Percentiles rank a stretch among this genome's conserved stretches.
phyloP scores from a whole-genome alignment of 2,888 invertebrate genomes.

The Drosophila quinaria region DNA sequence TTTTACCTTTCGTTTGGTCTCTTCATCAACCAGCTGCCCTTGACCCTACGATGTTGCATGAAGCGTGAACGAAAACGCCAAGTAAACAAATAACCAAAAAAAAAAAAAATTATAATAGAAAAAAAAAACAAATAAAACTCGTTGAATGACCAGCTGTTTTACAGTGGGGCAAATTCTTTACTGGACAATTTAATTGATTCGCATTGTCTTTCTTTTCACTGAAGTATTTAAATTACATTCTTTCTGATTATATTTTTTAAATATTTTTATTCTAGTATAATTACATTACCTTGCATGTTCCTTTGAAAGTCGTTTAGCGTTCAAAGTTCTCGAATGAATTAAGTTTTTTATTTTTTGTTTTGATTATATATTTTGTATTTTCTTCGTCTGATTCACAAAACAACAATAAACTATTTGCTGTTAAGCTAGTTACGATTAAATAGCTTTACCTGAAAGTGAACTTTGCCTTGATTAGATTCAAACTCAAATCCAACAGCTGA shows the following conservation, averaged over 20 bases:
- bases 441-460: not conserved
- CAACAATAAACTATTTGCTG: not conserved
- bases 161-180: slow-evolving; percentile 34
- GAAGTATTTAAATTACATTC: not conserved
- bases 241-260: not conserved
- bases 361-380: not conserved
- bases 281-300: slow-evolving; percentile 1
- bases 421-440: slow-evolving; percentile 4
- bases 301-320: slow-evolving; percentile 4
- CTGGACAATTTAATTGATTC: not conserved
- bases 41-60: slow-evolving; percentile 53
- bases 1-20: not conserved
- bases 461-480: slow-evolving; percentile 1
- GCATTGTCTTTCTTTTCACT: not conserved
- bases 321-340: slow-evolving; percentile 3
- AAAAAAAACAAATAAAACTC: slow-evolving; percentile 37
- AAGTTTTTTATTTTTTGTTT: slow-evolving; percentile 7
- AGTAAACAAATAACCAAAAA: slow-evolving; percentile 30
- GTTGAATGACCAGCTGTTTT: slow-evolving; percentile 24
- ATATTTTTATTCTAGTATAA: not conserved
- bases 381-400: slow-evolving; percentile 5
- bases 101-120: slow-evolving; percentile 1
- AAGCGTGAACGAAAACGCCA: slow-evolving; percentile 45
- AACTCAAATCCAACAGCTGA: slow-evolving; percentile 5
- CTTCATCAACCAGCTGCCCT: slow-evolving; percentile 39